Conservation (phyloP, 2,113 vertebrate species). For the Tragelaphus buxtoni region DNA sequence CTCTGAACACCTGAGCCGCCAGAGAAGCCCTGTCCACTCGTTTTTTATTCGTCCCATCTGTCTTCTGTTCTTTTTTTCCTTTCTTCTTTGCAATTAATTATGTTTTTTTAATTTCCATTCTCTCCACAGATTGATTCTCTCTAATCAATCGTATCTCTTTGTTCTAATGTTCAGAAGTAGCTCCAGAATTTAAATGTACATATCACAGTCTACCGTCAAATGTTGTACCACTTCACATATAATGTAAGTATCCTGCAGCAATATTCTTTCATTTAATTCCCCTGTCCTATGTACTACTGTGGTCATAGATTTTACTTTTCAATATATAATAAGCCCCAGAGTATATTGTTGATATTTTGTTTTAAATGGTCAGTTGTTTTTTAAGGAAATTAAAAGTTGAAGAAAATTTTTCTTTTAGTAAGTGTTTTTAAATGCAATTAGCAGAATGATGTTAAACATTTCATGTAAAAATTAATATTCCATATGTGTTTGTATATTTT, state of each 20-base stretch:
- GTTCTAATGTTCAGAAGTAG: background rate
- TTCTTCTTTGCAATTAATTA: background rate
- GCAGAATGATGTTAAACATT: background rate
- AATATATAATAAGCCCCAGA: background rate
- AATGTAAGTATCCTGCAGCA: rapidly evolving
- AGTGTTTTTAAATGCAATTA: background rate
- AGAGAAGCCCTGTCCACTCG: background rate
- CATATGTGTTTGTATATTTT: background rate
- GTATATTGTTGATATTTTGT: background rate
- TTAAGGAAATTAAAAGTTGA: background rate
- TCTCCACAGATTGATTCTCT: background rate
- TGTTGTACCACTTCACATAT: rapidly evolving
- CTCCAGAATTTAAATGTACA: background rate
- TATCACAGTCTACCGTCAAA: background rate
- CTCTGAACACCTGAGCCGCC: background rate
- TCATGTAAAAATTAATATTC: background rate
- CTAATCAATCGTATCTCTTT: background rate
- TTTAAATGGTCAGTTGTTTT: background rate
- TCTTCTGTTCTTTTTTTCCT: background rate
- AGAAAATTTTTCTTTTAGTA: background rate
- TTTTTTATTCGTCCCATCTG: background rate
- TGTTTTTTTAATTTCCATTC: background rate
- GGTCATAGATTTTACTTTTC: background rate
- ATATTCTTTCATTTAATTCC: rapidly evolving
- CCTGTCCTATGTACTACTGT: background rate